These are phyloP conservation scores for Lacerta bilineata DNA, from an alignment of 2,797 vertebrate species.

Conservation along the genomic window DNA sequence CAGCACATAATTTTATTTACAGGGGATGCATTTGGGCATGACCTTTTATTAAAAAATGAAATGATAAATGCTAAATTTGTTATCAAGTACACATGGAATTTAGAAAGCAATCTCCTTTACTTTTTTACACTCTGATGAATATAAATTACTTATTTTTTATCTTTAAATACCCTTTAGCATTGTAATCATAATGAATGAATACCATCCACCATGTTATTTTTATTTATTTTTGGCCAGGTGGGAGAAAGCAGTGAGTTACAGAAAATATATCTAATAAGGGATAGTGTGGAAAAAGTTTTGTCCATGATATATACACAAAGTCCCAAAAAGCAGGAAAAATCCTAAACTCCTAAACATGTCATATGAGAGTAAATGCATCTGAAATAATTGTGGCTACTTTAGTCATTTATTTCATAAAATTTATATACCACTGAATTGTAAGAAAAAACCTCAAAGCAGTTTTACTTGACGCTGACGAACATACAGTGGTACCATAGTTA, in stretches of 20 bases:
- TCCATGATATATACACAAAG: not conserved
- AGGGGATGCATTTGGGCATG: not conserved
- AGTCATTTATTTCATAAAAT: no score
- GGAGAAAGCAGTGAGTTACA: not conserved
- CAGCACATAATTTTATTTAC: not conserved
- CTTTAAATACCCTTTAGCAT: not conserved
- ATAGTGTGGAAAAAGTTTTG: conserved; percentile 15
- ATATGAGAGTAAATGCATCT: not conserved
- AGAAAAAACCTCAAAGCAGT: no score
- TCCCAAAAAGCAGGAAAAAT: not conserved
- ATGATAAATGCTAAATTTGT: not conserved
- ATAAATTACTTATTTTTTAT: not conserved
- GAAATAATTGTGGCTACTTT: not conserved
- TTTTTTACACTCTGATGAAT: not conserved
- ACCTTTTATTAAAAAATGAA: not conserved
- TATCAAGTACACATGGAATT: not conserved
- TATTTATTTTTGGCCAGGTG: no score
- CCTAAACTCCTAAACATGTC: not conserved
- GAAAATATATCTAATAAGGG: conserved; percentile 2
- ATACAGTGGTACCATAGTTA: no score
- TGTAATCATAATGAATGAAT: not conserved
- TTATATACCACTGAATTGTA: no score
- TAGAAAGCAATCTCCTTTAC: not conserved
- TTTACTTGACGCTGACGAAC: not conserved
- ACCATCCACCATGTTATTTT: conserved; percentile 21